Conservation (phyloP, 2,888 invertebrate genomes). For the Philonicus albiceps region DNA sequence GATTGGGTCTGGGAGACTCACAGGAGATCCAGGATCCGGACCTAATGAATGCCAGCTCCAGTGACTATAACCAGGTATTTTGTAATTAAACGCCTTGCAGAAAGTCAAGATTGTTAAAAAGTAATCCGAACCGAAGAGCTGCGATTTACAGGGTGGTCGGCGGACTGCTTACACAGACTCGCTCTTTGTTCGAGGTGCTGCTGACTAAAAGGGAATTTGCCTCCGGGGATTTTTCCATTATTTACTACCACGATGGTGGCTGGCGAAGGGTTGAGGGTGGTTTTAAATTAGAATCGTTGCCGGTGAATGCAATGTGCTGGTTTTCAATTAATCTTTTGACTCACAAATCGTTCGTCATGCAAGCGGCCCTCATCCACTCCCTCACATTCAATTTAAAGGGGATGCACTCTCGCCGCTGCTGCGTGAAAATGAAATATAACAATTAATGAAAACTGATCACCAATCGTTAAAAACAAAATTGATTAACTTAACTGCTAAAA, state of each 20-base stretch:
- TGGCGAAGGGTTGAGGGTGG: not conserved
- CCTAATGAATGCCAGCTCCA: conserved; percentile 42
- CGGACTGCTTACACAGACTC: not conserved
- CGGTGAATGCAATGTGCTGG: conserved; percentile 4
- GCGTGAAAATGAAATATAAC: no score
- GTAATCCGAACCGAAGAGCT: conserved; percentile 46
- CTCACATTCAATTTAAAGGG: not conserved
- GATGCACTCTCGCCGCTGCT: not conserved
- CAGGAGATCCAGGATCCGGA: conserved; percentile 19
- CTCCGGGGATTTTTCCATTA: conserved; percentile 35
- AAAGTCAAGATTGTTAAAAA: conserved; percentile 46
- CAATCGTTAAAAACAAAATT: no score
- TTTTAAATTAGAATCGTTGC: conserved; percentile 26
- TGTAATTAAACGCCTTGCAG: conserved; percentile 48
- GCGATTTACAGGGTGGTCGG: conserved; percentile 43
- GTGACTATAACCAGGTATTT: conserved; percentile 46
- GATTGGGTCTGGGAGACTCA: conserved; percentile 42
- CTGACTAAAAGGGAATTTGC: conserved; percentile 27
- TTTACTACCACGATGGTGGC: conserved; percentile 21
- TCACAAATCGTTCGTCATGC: conserved; percentile 24
- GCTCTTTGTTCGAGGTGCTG: conserved; percentile 18
- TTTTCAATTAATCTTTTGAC: conserved; percentile 41
- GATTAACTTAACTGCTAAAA: no score
- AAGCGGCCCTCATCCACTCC: not conserved
- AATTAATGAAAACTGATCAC: no score